phyloP scores from a whole-genome alignment of 2,113 vertebrate genomes.

The Talpa occidentalis region DNA sequence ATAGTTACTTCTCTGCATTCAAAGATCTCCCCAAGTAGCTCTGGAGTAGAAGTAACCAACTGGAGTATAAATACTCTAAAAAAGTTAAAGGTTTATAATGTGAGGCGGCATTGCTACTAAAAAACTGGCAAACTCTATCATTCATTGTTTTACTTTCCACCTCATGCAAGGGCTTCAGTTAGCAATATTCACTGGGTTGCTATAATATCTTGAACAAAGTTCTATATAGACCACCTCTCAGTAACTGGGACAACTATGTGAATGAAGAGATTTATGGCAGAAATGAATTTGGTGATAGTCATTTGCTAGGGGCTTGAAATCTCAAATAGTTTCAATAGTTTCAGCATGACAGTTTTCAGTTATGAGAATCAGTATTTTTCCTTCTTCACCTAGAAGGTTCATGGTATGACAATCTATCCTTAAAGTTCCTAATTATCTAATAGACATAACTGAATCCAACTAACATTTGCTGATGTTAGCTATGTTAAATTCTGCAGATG shows the following conservation, averaged over 20 bases:
- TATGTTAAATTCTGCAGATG: not conserved
- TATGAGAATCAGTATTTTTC: not conserved
- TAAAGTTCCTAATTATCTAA: not conserved
- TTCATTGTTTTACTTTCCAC: not conserved
- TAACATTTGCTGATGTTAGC: not conserved
- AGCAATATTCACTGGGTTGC: not conserved
- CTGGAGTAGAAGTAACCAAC: not conserved
- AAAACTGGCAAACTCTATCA: not conserved
- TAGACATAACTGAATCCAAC: not conserved
- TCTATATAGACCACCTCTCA: conserved; percentile 32
- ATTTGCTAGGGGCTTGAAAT: not conserved
- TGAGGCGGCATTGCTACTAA: not conserved
- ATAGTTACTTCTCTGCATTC: not conserved
- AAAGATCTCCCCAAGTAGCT: not conserved
- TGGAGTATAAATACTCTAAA: not conserved
- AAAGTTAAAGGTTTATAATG: not conserved
- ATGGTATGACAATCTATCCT: not conserved
- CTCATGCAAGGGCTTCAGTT: not conserved
- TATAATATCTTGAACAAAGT: not conserved
- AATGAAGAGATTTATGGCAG: not conserved
- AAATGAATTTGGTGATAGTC: conserved; percentile 8
- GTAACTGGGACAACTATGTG: not conserved
- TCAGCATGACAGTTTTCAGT: not conserved
- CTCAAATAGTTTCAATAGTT: not conserved
- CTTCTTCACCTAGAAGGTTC: not conserved